These are phyloP conservation scores for Diaphora mendica DNA, from an alignment of 2,888 invertebrate genomes.

Conservation along the genomic window DNA sequence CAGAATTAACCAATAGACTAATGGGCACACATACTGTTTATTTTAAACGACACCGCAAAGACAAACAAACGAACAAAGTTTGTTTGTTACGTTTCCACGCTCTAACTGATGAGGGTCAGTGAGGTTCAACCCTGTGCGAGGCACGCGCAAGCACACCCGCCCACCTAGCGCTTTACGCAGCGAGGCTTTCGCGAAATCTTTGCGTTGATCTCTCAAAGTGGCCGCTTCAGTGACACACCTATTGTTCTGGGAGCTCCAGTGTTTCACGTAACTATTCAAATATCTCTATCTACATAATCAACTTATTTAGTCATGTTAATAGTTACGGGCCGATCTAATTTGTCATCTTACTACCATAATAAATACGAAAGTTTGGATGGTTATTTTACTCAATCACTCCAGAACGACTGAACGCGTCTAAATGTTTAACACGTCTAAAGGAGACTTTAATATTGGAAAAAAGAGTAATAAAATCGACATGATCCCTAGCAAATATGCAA, in stretches of 20 bases:
- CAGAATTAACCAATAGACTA: too few species aligned
- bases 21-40: too few species aligned
- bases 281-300: slow-evolving; percentile 32
- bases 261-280: slow-evolving; percentile 20
- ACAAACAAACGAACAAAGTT: too few species aligned
- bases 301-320: slow-evolving; percentile 26
- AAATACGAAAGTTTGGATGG: not conserved
- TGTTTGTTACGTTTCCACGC: not conserved
- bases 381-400: too few species aligned
- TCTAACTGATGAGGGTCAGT: not conserved
- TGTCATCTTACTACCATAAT: slow-evolving; percentile 18
- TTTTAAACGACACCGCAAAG: too few species aligned
- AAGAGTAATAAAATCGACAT: too few species aligned
- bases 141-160: slow-evolving; percentile 29
- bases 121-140: slow-evolving; percentile 30
- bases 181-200: slow-evolving; percentile 48
- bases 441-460: too few species aligned
- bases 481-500: too few species aligned
- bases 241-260: slow-evolving; percentile 33
- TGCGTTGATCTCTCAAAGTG: slow-evolving; percentile 47
- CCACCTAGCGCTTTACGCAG: slow-evolving; percentile 48
- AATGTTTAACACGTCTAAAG: too few species aligned
- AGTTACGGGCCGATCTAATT: slow-evolving; percentile 30
- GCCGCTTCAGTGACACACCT: slow-evolving; percentile 54
- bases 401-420: not conserved